phyloP scores from a whole-genome alignment of 2,797 vertebrate species.

The Gila robusta region DNA sequence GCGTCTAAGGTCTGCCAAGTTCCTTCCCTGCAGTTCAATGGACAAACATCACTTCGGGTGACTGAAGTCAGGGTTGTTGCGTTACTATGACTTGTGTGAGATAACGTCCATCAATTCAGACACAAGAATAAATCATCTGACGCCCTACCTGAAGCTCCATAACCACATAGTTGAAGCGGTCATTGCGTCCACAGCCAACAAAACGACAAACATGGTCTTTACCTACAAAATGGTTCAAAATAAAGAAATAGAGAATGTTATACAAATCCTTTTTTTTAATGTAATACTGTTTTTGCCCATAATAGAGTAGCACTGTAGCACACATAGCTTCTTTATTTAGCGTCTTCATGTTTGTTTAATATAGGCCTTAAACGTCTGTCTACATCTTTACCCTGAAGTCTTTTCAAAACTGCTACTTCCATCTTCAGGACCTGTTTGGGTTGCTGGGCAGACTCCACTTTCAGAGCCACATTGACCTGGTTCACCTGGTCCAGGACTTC shows the following conservation, averaged over 20 bases:
- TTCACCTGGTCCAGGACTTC: slow-evolving; percentile 95
- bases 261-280: neutral
- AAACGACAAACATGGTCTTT: slow-evolving; percentile 99
- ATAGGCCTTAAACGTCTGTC: neutral
- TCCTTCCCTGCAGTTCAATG: slow-evolving; percentile 84
- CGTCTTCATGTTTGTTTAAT: neutral
- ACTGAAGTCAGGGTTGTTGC: neutral
- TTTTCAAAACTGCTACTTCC: slow-evolving; percentile 98
- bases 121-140: neutral
- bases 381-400: slow-evolving; percentile 90
- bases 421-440: slow-evolving; percentile 99
- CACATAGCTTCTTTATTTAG: neutral
- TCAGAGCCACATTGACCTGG: slow-evolving; percentile 92
- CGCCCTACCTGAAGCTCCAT: slow-evolving; percentile 96
- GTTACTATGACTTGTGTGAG: neutral
- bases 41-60: slow-evolving; percentile 10
- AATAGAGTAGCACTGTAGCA: neutral
- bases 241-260: neutral
- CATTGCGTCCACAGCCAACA: slow-evolving; percentile 96
- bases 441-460: slow-evolving; percentile 97
- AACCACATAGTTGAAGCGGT: slow-evolving; percentile 98
- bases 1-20: slow-evolving; percentile 94
- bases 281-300: neutral
- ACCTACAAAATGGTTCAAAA: slow-evolving; percentile 75
- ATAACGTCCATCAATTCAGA: neutral